phyloP scores from a whole-genome alignment of 2,888 invertebrate genomes.

The Pasiphila rectangulata region DNA sequence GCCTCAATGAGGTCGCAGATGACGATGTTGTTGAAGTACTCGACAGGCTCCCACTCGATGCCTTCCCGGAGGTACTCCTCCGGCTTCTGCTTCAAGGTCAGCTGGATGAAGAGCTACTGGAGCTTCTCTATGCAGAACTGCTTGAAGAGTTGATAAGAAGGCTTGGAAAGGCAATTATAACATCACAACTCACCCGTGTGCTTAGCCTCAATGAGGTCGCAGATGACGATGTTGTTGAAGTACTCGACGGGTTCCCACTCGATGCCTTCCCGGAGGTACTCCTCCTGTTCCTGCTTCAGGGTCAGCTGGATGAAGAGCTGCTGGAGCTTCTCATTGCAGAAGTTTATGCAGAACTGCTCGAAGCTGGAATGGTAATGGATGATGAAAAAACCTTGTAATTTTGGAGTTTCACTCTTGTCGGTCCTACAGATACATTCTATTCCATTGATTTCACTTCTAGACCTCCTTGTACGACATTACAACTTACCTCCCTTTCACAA shows the following conservation, averaged over 20 bases:
- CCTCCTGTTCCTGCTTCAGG: conserved; percentile 94
- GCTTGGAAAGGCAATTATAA: too few species aligned
- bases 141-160: too few species aligned
- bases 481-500: too few species aligned
- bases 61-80: conserved; percentile 95
- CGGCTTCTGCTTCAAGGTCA: conserved; percentile 94
- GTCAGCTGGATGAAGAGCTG: conserved; percentile 96
- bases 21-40: conserved; percentile 95
- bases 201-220: conserved; percentile 94
- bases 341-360: conserved; percentile 97
- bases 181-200: conserved; percentile 85
- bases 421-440: too few species aligned
- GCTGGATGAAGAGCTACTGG: conserved; percentile 95
- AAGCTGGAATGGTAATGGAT: conserved; percentile 74
- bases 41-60: conserved; percentile 93
- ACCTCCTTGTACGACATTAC: too few species aligned
- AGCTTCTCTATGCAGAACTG: conserved; percentile 98
- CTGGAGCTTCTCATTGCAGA: conserved; percentile 97
- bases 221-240: conserved; percentile 96
- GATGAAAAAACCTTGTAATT: too few species aligned
- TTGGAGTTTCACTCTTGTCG: too few species aligned
- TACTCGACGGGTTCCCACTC: conserved; percentile 94
- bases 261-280: conserved; percentile 94
- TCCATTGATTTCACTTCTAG: too few species aligned
- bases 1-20: conserved; percentile 96